Percentiles rank a stretch among this genome's conserved stretches.
phyloP scores from a whole-genome alignment of 92 coral and sea anemone genomes.

The Actinernus sp. region DNA sequence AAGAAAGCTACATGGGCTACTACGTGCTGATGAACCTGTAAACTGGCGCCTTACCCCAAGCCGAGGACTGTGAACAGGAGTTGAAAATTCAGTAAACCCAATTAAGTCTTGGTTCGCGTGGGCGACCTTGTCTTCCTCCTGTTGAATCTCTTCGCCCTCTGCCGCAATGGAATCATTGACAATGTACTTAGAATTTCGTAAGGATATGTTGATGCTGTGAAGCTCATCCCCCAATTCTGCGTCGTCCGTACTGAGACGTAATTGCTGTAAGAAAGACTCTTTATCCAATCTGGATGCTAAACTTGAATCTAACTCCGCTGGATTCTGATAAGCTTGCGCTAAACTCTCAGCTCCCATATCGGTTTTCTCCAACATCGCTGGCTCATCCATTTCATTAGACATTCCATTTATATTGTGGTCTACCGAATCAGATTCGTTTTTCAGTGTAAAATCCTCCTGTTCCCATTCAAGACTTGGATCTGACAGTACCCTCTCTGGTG shows the following conservation, averaged over 20 bases:
- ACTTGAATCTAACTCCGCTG: neutral
- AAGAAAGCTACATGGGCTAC: slow-evolving; percentile 9
- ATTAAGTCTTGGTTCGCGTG: neutral
- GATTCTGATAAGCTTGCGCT: neutral
- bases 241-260: slow-evolving; percentile 24
- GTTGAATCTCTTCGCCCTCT: neutral
- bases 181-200: too few relatives aligned
- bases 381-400: slow-evolving; percentile 4
- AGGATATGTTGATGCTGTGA: neutral
- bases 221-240: slow-evolving; percentile 2
- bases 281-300: slow-evolving; percentile 11
- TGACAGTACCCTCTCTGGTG: slow-evolving; percentile 3
- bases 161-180: neutral
- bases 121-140: neutral
- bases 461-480: slow-evolving; percentile 67
- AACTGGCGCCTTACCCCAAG: slow-evolving; percentile 3
- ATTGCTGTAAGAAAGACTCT: slow-evolving; percentile 35
- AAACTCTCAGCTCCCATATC: slow-evolving; percentile 7
- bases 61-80: slow-evolving; percentile 9
- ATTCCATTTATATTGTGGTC: too few relatives aligned
- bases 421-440: slow-evolving; percentile 10
- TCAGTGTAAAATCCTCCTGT: slow-evolving; percentile 38
- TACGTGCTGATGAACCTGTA: slow-evolving; percentile 10
- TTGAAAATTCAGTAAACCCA: slow-evolving; percentile 11
- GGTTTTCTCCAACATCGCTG: slow-evolving; percentile 4